These are phyloP conservation scores for Tetragnatha montana DNA, from an alignment of 2,888 invertebrate genomes.

Conservation along the genomic window DNA sequence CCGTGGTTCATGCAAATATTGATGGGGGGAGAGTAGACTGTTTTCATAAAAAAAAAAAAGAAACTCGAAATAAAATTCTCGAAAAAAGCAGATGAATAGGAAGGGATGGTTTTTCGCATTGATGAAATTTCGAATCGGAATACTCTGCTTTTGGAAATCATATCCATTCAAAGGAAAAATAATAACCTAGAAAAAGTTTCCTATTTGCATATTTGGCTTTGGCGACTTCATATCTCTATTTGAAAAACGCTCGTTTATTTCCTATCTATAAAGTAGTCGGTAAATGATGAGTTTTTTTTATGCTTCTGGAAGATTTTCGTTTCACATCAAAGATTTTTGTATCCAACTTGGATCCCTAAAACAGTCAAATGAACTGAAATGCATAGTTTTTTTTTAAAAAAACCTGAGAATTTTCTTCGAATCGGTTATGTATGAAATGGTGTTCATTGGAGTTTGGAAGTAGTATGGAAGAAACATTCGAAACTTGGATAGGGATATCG, in stretches of 20 bases:
- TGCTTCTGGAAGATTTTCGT: neutral
- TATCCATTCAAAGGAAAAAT: neutral
- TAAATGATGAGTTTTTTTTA: neutral
- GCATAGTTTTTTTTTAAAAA: too few relatives aligned
- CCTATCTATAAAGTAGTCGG: neutral
- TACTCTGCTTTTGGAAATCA: neutral
- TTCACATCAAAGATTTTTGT: neutral
- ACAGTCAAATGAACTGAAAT: neutral
- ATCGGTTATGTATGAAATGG: too few relatives aligned
- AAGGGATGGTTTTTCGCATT: neutral
- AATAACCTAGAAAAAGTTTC: neutral
- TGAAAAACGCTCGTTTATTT: neutral
- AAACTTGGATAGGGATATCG: too few relatives aligned
- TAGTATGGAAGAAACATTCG: too few relatives aligned
- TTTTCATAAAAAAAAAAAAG: conserved; percentile 7
- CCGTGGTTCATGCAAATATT: conserved; percentile 38
- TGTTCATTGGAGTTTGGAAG: too few relatives aligned
- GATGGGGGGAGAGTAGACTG: neutral
- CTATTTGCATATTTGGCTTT: neutral
- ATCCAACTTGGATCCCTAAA: neutral
- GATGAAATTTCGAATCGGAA: conserved; percentile 7
- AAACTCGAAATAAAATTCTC: too few relatives aligned
- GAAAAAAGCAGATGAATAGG: neutral
- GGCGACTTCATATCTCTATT: neutral
- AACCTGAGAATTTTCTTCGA: too few relatives aligned